Evolutionary conservation across 2,888 invertebrate genomes (phyloP).

Genomic region (Drosophila picticornis): DNA sequence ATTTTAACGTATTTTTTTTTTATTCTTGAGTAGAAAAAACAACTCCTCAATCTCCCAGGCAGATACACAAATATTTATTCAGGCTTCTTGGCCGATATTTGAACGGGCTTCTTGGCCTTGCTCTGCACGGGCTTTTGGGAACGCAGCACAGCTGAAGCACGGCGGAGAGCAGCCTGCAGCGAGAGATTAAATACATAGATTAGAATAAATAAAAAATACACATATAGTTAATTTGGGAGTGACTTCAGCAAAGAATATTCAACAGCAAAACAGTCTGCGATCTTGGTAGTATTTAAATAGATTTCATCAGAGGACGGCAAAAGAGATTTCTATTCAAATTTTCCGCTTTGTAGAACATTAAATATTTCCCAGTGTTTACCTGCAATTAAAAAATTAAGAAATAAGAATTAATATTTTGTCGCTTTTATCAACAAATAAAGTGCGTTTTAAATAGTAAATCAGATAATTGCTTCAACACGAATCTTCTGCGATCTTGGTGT

Average conservation of each 20-base stretch:
- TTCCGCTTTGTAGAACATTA: neutral
- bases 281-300: conserved; percentile 46
- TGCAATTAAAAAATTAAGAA: conserved; percentile 40
- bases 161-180: conserved; percentile 92
- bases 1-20: conserved; percentile 57
- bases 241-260: conserved; percentile 36
- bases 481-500: conserved; percentile 86
- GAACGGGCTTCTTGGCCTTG: conserved; percentile 91
- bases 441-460: conserved; percentile 40
- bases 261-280: conserved; percentile 41
- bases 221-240: neutral
- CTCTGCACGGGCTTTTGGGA: conserved; percentile 95
- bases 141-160: conserved; percentile 96
- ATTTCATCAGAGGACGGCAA: conserved; percentile 35
- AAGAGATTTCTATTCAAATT: neutral
- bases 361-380: conserved; percentile 31
- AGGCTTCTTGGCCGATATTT: conserved; percentile 88
- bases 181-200: neutral
- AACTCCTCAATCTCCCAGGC: conserved; percentile 54
- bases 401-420: conserved; percentile 20
- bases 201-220: neutral
- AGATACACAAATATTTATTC: conserved; percentile 87
- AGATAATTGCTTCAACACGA: conserved; percentile 81
- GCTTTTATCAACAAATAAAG: neutral
- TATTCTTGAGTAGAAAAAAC: conserved; percentile 76